Evolutionary conservation across 2,888 invertebrate genomes (phyloP).

Genomic region (Belgica antarctica): DNA sequence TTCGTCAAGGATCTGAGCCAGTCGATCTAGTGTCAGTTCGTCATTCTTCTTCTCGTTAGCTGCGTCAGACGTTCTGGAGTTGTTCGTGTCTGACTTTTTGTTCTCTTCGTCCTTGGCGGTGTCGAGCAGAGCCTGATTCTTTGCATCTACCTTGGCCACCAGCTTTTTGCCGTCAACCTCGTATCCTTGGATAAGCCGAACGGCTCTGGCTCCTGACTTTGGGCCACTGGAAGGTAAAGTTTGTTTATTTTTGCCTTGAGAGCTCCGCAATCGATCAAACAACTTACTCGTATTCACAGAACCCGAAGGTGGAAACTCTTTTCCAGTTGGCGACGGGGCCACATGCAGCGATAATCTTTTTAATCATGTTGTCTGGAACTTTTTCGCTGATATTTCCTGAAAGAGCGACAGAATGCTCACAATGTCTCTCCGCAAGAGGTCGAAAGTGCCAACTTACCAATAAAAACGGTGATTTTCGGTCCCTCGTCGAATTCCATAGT

Average conservation of each 20-base stretch:
- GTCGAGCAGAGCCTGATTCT: constrained; percentile 91
- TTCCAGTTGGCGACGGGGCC: constrained; percentile 97
- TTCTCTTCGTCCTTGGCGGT: constrained; percentile 80
- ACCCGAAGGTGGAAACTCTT: constrained; percentile 95
- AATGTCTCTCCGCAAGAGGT: background rate
- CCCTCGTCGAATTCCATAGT: constrained; percentile 58
- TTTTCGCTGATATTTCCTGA: constrained; percentile 85
- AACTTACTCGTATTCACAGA: constrained; percentile 84
- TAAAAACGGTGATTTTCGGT: constrained; percentile 94
- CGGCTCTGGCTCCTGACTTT: constrained; percentile 91
- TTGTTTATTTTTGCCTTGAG: background rate
- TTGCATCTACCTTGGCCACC: constrained; percentile 95
- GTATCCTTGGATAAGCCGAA: constrained; percentile 87
- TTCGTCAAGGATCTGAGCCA: constrained; percentile 77
- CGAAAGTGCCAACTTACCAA: constrained; percentile 61
- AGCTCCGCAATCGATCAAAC: background rate
- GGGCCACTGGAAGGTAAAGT: constrained; percentile 63
- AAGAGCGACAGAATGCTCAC: background rate
- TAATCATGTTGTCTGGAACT: constrained; percentile 92
- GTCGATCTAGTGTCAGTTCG: constrained; percentile 70
- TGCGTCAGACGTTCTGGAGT: constrained; percentile 61
- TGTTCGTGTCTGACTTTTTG: constrained; percentile 61
- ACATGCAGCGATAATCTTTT: constrained; percentile 87
- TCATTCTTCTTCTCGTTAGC: constrained; percentile 76
- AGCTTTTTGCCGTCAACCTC: constrained; percentile 89